phyloP scores from a whole-genome alignment of 2,797 vertebrate genomes.

The Discoglossus pictus region DNA sequence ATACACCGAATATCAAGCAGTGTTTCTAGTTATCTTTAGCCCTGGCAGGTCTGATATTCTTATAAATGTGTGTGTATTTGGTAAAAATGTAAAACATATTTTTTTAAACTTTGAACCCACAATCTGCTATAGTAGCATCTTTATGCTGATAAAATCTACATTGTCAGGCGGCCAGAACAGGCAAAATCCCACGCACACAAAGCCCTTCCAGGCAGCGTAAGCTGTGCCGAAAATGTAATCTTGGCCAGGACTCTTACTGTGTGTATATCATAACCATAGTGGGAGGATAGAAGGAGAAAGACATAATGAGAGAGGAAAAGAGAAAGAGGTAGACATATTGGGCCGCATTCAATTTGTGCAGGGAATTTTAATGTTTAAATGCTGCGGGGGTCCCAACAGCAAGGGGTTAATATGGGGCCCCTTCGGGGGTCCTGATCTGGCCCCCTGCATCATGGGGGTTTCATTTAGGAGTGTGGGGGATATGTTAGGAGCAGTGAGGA shows the following conservation, averaged over 20 bases:
- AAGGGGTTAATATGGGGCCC: no score
- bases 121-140: conserved; percentile 31
- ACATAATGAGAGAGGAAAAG: not conserved
- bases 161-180: conserved; percentile 32
- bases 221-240: conserved; percentile 22
- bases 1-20: no score
- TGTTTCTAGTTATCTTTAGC: no score
- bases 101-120: conserved; percentile 28
- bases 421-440: no score
- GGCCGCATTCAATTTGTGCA: no score
- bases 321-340: no score
- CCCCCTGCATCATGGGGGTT: no score
- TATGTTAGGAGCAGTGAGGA: no score
- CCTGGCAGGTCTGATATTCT: not conserved
- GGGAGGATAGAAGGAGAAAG: not conserved
- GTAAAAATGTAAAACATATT: not conserved
- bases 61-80: conserved; percentile 7
- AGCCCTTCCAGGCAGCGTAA: conserved; percentile 15
- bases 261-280: not conserved
- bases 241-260: conserved; percentile 13
- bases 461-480: no score
- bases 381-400: no score
- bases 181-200: conserved; percentile 24
- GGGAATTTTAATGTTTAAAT: no score
- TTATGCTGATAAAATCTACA: conserved; percentile 46